Evolutionary conservation across 2,797 vertebrate genomes (phyloP).

Genomic region (Mastacembelus armatus): DNA sequence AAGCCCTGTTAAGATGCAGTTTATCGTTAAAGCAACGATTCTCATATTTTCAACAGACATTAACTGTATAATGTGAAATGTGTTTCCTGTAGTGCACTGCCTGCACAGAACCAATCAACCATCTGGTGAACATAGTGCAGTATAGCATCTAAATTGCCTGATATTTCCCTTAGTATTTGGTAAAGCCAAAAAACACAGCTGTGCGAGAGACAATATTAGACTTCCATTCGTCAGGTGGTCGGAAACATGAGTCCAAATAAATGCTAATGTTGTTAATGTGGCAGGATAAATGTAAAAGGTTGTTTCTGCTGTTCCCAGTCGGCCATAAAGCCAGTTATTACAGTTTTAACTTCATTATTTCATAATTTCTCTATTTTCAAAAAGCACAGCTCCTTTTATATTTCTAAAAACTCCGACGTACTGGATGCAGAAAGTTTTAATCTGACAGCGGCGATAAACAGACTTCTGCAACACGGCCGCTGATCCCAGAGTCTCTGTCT

Average conservation of each 20-base stretch:
- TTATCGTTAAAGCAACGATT: not conserved
- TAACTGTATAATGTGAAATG: too few species aligned
- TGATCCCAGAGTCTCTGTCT: conserved; percentile 66
- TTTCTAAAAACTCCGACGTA: conserved; percentile 34
- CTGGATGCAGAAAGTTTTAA: conserved; percentile 34
- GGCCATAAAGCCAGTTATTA: not conserved
- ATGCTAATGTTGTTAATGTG: not conserved
- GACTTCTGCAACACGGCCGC: conserved; percentile 48
- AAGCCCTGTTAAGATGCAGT: not conserved
- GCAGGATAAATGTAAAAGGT: not conserved
- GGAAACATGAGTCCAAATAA: not conserved
- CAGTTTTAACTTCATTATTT: not conserved
- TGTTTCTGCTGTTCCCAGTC: conserved; percentile 7
- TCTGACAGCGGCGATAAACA: conserved; percentile 65
- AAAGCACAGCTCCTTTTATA: conserved; percentile 12
- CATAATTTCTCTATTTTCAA: conserved; percentile 7
- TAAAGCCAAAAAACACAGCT: not conserved
- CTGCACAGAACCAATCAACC: not conserved
- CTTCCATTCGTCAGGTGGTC: not conserved
- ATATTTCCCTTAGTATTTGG: not conserved
- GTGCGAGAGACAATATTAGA: not conserved
- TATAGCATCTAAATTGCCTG: not conserved
- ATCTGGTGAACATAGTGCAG: not conserved
- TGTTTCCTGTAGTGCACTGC: too few species aligned
- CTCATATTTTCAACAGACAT: too few species aligned